phyloP scores from a whole-genome alignment of 2,113 vertebrate genomes.

The Heptranchias perlo region DNA sequence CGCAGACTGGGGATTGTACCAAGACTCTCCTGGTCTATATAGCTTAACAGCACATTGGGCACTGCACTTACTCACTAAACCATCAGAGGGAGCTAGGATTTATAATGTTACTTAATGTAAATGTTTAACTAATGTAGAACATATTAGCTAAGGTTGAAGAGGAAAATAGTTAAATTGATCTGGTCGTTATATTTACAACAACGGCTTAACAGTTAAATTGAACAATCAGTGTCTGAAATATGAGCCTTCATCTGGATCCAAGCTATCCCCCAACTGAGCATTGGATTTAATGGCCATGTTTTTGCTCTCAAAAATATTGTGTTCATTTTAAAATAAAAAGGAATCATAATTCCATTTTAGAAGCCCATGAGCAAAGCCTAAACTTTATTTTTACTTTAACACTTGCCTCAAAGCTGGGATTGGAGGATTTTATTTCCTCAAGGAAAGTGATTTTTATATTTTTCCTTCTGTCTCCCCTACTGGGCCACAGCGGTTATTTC shows the following conservation, averaged over 20 bases:
- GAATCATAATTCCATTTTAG: background rate
- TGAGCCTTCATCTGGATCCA: background rate
- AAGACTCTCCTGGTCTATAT: background rate
- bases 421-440: background rate
- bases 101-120: background rate
- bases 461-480: background rate
- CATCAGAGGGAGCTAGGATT: background rate
- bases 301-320: background rate
- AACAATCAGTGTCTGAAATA: constrained; percentile 20
- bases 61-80: background rate
- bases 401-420: background rate
- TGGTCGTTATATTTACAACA: background rate
- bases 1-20: background rate
- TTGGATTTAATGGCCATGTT: background rate
- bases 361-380: background rate
- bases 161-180: constrained; percentile 5
- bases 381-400: background rate
- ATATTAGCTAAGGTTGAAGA: background rate
- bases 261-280: constrained; percentile 12
- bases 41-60: background rate
- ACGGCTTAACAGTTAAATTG: constrained; percentile 1
- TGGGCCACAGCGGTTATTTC: background rate
- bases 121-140: background rate
- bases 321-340: background rate
- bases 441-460: background rate